phyloP scores from a whole-genome alignment of 2,113 vertebrate species.

The Pteronura brasiliensis region DNA sequence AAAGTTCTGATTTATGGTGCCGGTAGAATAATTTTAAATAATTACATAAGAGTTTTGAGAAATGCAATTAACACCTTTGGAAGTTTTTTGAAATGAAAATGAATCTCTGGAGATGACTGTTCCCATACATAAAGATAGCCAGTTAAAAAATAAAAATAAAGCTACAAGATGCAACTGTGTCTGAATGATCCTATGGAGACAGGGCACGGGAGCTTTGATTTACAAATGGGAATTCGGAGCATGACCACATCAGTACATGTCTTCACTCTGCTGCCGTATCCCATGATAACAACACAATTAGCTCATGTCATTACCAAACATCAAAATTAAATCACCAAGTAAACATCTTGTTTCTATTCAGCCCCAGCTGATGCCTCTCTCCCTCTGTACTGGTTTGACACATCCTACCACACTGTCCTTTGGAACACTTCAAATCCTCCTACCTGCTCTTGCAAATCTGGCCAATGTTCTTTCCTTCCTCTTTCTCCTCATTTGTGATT shows the following conservation, averaged over 20 bases:
- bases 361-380: slow-evolving; percentile 18
- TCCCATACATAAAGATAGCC: slow-evolving; percentile 74
- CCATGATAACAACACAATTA: not conserved
- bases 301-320: not conserved
- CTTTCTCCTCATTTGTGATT: slow-evolving; percentile 65
- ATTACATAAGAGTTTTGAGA: slow-evolving; percentile 80
- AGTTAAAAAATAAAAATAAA: slow-evolving; percentile 65
- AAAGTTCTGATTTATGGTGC: slow-evolving; percentile 70
- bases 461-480: slow-evolving; percentile 59
- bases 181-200: slow-evolving; percentile 11
- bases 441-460: slow-evolving; percentile 64
- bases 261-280: not conserved
- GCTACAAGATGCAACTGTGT: slow-evolving; percentile 65
- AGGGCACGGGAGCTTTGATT: not conserved
- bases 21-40: slow-evolving; percentile 74
- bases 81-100: slow-evolving; percentile 83
- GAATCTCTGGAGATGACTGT: slow-evolving; percentile 80
- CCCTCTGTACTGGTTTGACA: slow-evolving; percentile 36
- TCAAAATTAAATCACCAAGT: slow-evolving; percentile 13
- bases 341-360: slow-evolving; percentile 39
- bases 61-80: slow-evolving; percentile 84
- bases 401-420: slow-evolving; percentile 61
- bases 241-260: not conserved
- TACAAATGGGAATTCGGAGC: not conserved
- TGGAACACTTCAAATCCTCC: slow-evolving; percentile 58